phyloP scores from a whole-genome alignment of 2,113 vertebrate species.

The Ammodramus savannarum region DNA sequence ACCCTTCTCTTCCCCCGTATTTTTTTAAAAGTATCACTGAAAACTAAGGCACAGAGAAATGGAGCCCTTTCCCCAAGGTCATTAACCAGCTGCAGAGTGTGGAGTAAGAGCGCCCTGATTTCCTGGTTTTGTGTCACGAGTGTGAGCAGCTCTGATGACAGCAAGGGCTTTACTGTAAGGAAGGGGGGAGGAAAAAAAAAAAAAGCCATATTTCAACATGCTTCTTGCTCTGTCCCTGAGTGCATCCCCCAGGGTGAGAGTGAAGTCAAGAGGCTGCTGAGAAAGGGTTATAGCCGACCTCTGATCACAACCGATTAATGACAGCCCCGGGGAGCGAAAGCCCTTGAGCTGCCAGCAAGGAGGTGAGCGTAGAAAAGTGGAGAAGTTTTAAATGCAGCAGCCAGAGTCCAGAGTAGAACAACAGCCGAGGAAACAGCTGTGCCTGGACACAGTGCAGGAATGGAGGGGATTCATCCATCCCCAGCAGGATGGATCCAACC shows the following conservation, averaged over 20 bases:
- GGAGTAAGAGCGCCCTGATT: background rate
- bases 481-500: background rate
- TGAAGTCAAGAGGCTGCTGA: conserved; percentile 60
- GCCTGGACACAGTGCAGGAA: background rate
- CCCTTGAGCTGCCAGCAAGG: conserved; percentile 59
- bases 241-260: conserved; percentile 34
- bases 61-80: conserved; percentile 28
- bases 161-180: conserved; percentile 6
- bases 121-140: conserved; percentile 24
- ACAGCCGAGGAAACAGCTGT: background rate
- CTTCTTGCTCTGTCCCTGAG: conserved; percentile 18
- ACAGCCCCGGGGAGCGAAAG: conserved; percentile 39
- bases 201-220: conserved; percentile 18
- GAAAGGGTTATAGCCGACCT: conserved; percentile 52
- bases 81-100: background rate
- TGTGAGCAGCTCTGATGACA: conserved; percentile 22
- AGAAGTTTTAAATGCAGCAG: conserved; percentile 6
- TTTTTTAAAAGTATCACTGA: background rate
- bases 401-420: background rate
- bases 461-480: background rate
- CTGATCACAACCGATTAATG: conserved; percentile 62
- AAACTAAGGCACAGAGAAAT: background rate
- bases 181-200: no score
- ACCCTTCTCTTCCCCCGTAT: background rate
- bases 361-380: background rate